Evolutionary conservation across 2,797 vertebrate genomes (phyloP).

Genomic region (Sebastes cheni): DNA sequence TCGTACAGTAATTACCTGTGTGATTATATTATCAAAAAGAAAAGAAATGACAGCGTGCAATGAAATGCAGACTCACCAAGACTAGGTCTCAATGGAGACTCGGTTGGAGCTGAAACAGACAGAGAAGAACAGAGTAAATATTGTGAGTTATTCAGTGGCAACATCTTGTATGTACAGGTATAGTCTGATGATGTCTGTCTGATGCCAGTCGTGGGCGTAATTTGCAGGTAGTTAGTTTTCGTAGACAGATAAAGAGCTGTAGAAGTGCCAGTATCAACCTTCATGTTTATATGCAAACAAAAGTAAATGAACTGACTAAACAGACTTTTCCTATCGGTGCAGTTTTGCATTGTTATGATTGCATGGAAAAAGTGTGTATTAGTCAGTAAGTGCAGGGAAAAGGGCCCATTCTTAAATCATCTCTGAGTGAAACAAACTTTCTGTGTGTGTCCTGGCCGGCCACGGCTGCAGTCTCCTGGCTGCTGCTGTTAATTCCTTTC

Average conservation of each 20-base stretch:
- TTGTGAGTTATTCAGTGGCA: neutral
- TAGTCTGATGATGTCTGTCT: neutral
- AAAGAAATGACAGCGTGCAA: neutral
- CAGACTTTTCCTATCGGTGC: neutral
- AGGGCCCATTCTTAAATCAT: slow-evolving; percentile 19
- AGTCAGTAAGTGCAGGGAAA: neutral
- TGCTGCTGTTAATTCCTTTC: slow-evolving; percentile 70
- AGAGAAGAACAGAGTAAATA: slow-evolving; percentile 13
- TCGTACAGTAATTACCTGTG: neutral
- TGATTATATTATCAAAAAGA: neutral
- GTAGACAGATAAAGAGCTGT: neutral
- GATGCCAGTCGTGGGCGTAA: neutral
- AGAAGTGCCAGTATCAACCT: neutral
- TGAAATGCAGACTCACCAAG: slow-evolving; percentile 83
- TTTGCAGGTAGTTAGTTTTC: neutral
- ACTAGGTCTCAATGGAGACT: slow-evolving; percentile 89
- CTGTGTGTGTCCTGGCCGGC: slow-evolving; percentile 21
- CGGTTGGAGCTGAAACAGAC: slow-evolving; percentile 89
- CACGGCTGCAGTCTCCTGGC: slow-evolving; percentile 46
- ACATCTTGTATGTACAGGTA: neutral
- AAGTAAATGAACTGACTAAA: neutral
- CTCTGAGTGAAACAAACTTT: slow-evolving; percentile 59
- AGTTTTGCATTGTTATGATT: slow-evolving; percentile 7
- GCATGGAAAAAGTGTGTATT: neutral
- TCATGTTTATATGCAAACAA: neutral